A percentile compares a stretch with the other conserved stretches of the same genome.
phyloP scores from a whole-genome alignment of 1,140 invertebrate genomes.

The Diplogasteroides magnus region DNA sequence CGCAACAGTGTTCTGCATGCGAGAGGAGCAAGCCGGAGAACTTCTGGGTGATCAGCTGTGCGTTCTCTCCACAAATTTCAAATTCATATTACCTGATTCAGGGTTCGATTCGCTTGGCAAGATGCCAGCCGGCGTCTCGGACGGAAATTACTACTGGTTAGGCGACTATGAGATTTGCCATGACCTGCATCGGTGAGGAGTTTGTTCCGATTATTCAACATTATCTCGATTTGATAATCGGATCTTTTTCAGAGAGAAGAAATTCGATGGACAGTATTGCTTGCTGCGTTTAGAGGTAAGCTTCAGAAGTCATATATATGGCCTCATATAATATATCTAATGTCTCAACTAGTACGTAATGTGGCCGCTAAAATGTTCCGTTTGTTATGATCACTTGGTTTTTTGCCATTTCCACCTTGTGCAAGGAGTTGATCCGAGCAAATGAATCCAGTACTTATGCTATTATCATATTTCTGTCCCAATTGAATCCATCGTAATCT shows the following conservation, averaged over 20 bases:
- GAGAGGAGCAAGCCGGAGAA: slow-evolving; percentile 34
- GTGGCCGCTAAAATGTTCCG: too few species aligned
- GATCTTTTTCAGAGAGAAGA: slow-evolving; percentile 30
- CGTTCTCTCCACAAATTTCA: neutral
- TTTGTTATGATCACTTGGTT: too few species aligned
- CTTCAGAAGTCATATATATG: too few species aligned
- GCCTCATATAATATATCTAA: too few species aligned
- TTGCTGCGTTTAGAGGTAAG: slow-evolving; percentile 45
- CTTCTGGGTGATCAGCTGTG: slow-evolving; percentile 47
- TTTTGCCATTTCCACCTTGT: too few species aligned
- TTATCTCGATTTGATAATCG: slow-evolving; percentile 14
- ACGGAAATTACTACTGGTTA: slow-evolving; percentile 55
- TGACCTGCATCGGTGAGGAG: slow-evolving; percentile 32
- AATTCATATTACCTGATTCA: slow-evolving; percentile 10
- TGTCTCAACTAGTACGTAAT: too few species aligned
- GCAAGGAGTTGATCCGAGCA: too few species aligned
- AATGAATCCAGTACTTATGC: too few species aligned
- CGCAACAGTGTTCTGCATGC: slow-evolving; percentile 39
- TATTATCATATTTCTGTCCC: neutral
- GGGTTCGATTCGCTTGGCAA: slow-evolving; percentile 53
- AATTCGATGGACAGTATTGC: slow-evolving; percentile 50
- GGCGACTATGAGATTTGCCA: slow-evolving; percentile 52
- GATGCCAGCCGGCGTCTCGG: slow-evolving; percentile 51
- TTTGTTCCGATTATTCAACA: neutral
- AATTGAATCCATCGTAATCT: too few species aligned